Evolutionary conservation across 2,888 invertebrate species (phyloP).

Genomic region (Dicyrtomina minuta): DNA sequence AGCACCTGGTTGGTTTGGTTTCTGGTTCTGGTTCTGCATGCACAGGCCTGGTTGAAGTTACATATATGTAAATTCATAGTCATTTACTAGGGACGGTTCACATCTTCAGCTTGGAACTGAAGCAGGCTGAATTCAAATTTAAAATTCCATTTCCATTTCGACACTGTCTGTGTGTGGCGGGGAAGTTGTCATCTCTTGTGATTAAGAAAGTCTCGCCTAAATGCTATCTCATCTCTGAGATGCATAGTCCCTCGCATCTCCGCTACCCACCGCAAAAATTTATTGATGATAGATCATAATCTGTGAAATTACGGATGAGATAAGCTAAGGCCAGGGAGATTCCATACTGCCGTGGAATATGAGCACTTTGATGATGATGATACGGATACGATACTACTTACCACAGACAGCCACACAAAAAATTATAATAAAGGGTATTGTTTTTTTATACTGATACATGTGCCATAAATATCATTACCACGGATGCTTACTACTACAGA

Average conservation of each 20-base stretch:
- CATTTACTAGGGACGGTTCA: not conserved
- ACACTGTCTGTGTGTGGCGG: slow-evolving; percentile 32
- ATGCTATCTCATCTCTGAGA: slow-evolving; percentile 17
- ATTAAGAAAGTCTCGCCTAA: slow-evolving; percentile 20
- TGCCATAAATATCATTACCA: not conserved
- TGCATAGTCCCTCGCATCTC: not conserved
- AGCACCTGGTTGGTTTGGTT: too few species aligned
- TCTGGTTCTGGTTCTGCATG: too few species aligned
- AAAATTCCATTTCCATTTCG: too few species aligned
- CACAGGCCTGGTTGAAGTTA: too few species aligned
- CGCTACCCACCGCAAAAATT: slow-evolving; percentile 40
- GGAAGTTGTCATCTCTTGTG: slow-evolving; percentile 28
- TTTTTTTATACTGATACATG: not conserved
- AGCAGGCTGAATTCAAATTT: too few species aligned
- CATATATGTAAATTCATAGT: not conserved
- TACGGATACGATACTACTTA: too few species aligned
- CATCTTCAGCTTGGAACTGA: too few species aligned
- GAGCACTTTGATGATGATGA: too few species aligned
- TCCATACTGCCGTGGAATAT: too few species aligned
- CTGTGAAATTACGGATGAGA: slow-evolving; percentile 42
- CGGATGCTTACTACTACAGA: not conserved
- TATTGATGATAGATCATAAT: slow-evolving; percentile 49
- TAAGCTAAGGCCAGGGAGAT: too few species aligned
- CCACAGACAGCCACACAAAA: not conserved
- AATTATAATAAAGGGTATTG: not conserved